Evolutionary conservation across 2,113 vertebrate genomes (phyloP).

Genomic region (Callopanchax toddi): DNA sequence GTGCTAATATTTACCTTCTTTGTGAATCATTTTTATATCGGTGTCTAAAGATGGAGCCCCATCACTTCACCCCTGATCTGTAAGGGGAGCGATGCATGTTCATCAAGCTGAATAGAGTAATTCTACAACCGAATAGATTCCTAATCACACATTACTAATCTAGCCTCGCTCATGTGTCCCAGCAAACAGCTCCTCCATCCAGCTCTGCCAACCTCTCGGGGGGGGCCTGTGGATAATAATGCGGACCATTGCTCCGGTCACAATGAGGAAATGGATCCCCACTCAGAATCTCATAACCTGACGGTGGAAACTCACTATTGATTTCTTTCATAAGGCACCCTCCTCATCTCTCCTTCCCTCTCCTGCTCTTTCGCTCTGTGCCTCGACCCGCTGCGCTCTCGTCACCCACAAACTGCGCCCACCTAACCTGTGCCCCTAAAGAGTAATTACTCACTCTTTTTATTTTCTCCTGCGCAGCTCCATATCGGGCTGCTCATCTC

Average conservation of each 20-base stretch:
- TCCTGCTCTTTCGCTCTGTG: slow-evolving; percentile 26
- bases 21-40: slow-evolving; percentile 13
- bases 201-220: slow-evolving; percentile 21
- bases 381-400: slow-evolving; percentile 32
- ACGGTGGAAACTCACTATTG: slow-evolving; percentile 60
- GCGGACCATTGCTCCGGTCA: slow-evolving; percentile 54
- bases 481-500: slow-evolving; percentile 73
- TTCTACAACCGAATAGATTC: slow-evolving; percentile 55
- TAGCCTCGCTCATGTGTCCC: slow-evolving; percentile 39
- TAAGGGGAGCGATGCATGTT: slow-evolving; percentile 2
- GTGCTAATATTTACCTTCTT: slow-evolving; percentile 39
- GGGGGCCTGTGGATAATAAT: slow-evolving; percentile 51
- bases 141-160: slow-evolving; percentile 71
- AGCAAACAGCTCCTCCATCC: slow-evolving; percentile 16
- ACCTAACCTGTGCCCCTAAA: slow-evolving; percentile 54
- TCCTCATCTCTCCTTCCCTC: slow-evolving; percentile 19
- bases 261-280: slow-evolving; percentile 65
- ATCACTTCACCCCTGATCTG: slow-evolving; percentile 12
- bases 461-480: slow-evolving; percentile 69
- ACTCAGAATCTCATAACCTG: slow-evolving; percentile 74
- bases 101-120: slow-evolving; percentile 40
- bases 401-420: slow-evolving; percentile 41
- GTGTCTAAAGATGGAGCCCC: slow-evolving; percentile 19
- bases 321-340: slow-evolving; percentile 70
- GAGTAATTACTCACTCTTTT: slow-evolving; percentile 76